These are phyloP conservation scores for Podilymbus podiceps DNA, from an alignment of 2,113 vertebrate genomes.

Conservation along the genomic window DNA sequence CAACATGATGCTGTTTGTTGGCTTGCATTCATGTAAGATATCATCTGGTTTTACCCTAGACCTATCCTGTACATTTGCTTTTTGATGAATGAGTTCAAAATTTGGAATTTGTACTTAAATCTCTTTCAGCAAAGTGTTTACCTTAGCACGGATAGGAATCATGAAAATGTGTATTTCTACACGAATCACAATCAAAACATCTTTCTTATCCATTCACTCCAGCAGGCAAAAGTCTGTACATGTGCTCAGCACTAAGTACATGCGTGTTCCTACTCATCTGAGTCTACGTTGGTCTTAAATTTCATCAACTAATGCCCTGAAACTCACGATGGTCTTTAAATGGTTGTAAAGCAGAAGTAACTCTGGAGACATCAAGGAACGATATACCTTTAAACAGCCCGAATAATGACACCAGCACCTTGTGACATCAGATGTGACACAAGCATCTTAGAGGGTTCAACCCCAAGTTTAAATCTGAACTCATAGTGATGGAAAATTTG, in stretches of 20 bases:
- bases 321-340: background rate
- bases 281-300: background rate
- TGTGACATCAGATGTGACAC: background rate
- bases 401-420: background rate
- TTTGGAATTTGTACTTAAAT: background rate
- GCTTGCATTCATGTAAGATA: background rate
- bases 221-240: background rate
- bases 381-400: background rate
- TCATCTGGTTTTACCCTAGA: background rate
- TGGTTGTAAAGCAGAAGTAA: background rate
- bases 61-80: background rate
- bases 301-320: background rate
- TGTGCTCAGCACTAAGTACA: background rate
- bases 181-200: background rate
- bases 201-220: background rate
- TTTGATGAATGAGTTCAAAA: background rate
- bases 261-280: background rate
- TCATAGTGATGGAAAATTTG: background rate
- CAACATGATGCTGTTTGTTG: background rate
- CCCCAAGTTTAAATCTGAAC: background rate
- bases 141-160: background rate
- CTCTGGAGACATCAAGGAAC: background rate
- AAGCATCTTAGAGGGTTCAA: background rate
- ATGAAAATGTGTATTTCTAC: background rate
- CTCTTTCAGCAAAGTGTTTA: background rate